These are phyloP conservation scores for Plotosus lineatus DNA, from an alignment of 2,113 vertebrate genomes.

Conservation along the genomic window DNA sequence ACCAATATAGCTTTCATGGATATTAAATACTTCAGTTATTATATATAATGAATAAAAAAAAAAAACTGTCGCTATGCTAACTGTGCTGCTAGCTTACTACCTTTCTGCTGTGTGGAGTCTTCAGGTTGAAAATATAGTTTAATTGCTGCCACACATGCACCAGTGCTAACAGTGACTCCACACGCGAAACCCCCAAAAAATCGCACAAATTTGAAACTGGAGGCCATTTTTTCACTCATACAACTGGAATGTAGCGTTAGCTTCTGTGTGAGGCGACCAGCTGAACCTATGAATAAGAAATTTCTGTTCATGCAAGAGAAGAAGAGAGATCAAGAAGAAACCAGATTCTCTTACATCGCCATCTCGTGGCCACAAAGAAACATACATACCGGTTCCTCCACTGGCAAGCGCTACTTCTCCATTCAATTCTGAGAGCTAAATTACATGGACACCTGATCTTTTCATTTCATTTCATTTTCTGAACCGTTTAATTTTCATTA, in stretches of 20 bases:
- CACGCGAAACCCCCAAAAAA: slow-evolving; percentile 45
- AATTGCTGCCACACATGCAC: slow-evolving; percentile 40
- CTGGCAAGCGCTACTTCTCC: not conserved
- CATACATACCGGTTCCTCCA: not conserved
- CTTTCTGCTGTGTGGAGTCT: not conserved
- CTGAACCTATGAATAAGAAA: not conserved
- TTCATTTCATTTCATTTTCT: too few relatives aligned
- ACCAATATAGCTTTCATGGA: too few relatives aligned
- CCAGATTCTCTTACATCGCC: not conserved
- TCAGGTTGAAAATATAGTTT: slow-evolving; percentile 39
- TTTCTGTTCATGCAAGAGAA: not conserved
- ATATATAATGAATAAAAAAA: not conserved
- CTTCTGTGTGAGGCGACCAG: not conserved
- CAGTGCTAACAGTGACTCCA: slow-evolving; percentile 47
- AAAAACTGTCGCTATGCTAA: not conserved
- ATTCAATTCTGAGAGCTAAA: not conserved
- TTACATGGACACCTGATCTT: too few relatives aligned
- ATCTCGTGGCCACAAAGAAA: not conserved
- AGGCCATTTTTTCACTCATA: not conserved
- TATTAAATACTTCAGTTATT: too few relatives aligned
- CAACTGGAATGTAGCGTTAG: not conserved
- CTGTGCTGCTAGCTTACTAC: not conserved
- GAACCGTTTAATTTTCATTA: too few relatives aligned
- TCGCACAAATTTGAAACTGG: not conserved
- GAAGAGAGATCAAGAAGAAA: not conserved